These are phyloP conservation scores for Pseudomyrmex sp. DNA, from an alignment of 1,140 invertebrate genomes.

Conservation along the genomic window DNA sequence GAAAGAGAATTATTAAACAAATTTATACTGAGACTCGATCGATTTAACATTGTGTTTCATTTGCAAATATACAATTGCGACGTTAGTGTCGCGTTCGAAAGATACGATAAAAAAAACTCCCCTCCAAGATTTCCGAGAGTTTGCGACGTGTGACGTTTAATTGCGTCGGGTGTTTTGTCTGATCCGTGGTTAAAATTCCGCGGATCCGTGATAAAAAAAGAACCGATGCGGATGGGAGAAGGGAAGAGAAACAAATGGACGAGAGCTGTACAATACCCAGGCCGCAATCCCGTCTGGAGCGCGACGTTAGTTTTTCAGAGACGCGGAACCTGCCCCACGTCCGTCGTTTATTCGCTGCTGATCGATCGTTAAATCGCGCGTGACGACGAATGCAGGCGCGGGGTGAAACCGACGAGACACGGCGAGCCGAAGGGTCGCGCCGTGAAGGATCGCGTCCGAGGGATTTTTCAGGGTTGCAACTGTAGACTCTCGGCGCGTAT, in stretches of 20 bases:
- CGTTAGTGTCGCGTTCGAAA: not conserved
- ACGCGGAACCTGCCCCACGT: not conserved
- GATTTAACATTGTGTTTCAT: not conserved
- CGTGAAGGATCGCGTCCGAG: slow-evolving; percentile 37
- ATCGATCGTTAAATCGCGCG: slow-evolving; percentile 63
- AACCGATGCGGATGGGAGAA: not conserved
- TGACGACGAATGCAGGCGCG: slow-evolving; percentile 54
- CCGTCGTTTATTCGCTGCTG: slow-evolving; percentile 50
- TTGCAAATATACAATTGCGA: not conserved
- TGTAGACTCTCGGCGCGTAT: not conserved
- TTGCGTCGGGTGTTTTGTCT: slow-evolving; percentile 26
- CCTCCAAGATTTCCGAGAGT: not conserved
- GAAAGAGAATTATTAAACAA: no score
- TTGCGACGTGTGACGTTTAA: slow-evolving; percentile 18
- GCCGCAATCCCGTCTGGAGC: slow-evolving; percentile 34
- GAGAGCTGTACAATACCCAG: slow-evolving; percentile 22
- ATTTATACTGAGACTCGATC: not conserved
- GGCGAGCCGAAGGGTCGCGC: slow-evolving; percentile 11
- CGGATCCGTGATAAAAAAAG: slow-evolving; percentile 18
- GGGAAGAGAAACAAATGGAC: not conserved
- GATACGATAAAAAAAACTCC: slow-evolving; percentile 10
- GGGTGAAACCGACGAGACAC: slow-evolving; percentile 33
- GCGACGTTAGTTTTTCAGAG: slow-evolving; percentile 53
- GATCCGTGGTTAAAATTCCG: slow-evolving; percentile 46
- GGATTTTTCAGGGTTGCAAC: slow-evolving; percentile 47